Base-by-base conservation (phyloP, 1,140 invertebrate genomes). In the Orchesella cincta region DNA sequence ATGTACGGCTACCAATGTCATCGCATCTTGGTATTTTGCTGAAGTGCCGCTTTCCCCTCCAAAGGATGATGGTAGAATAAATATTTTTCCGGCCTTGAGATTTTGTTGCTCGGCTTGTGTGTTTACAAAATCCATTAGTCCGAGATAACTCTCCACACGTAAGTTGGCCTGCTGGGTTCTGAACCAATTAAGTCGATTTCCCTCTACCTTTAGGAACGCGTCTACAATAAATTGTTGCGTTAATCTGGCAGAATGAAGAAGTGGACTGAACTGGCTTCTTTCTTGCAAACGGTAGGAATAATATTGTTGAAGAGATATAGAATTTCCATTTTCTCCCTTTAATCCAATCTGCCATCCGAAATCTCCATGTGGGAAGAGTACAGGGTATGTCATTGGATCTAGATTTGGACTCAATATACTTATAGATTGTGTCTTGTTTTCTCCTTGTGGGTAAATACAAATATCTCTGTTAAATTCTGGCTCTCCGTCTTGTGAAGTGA, bases 181-280 rank as follows among this genome's bases (percentile, higher is more conserved):
- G 29, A 87, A 85, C 52, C 70, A 85, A 75, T 84, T 71, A 0
- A 85, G 52, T n/a, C 80, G 28, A 51, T 80, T 79, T 51, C 78
- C 85, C 84, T 88, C 86, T 67, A 88, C 85, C 84, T 88, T 88
- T 2, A 84, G 85, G 82, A 86, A 88, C 83, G 87, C 86, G 81
- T 88, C 85, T 0, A 88, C 86, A 23, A 85, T 74, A 83, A 83
- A 87, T 77, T 87, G 83, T 78, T 85, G 83, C 76, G 81, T 81
- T 35, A 86, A 75, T 78, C 84, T 82, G 64, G 82, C 76, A 1
- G 78, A 80, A 52, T 76, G 75, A 31, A 83, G 75, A 14, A 83
- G 64, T 18, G 81, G 76, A 62, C 81, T 83, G 33, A 83, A 79
- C 34, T 74, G 14, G 28, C 75, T 52, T 29, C 76, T 52, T 26